These are phyloP conservation scores for Motacilla alba DNA, from an alignment of 2,113 vertebrate genomes.

Conservation along the genomic window DNA sequence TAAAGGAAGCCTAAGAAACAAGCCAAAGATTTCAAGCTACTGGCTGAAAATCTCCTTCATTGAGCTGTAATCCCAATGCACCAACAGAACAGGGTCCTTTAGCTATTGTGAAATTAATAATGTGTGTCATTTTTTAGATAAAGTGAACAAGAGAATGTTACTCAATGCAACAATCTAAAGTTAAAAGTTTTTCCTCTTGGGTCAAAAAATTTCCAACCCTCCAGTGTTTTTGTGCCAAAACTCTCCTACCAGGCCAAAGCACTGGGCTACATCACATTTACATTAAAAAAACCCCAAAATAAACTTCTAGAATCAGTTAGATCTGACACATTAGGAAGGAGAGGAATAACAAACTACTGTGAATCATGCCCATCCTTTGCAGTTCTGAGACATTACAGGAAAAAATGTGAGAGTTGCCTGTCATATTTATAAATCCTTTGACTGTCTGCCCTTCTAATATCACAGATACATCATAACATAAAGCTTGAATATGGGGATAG, in stretches of 20 bases:
- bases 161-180: background rate
- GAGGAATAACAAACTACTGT: background rate
- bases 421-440: background rate
- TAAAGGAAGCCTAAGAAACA: background rate
- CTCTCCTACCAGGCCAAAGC: background rate
- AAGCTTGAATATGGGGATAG: background rate
- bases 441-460: background rate
- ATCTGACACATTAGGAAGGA: background rate
- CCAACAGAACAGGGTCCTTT: background rate
- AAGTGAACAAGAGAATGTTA: background rate
- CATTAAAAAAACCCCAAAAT: background rate
- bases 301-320: background rate
- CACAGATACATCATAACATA: background rate
- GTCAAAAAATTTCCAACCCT: background rate
- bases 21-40: background rate
- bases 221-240: background rate
- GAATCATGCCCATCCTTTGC: background rate
- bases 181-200: background rate
- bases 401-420: background rate
- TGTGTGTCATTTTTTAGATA: background rate
- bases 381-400: background rate
- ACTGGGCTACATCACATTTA: background rate
- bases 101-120: background rate
- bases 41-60: background rate
- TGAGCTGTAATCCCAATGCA: background rate